These are phyloP conservation scores for Metopia argyrocephala DNA, from an alignment of 2,888 invertebrate species.

Conservation along the genomic window DNA sequence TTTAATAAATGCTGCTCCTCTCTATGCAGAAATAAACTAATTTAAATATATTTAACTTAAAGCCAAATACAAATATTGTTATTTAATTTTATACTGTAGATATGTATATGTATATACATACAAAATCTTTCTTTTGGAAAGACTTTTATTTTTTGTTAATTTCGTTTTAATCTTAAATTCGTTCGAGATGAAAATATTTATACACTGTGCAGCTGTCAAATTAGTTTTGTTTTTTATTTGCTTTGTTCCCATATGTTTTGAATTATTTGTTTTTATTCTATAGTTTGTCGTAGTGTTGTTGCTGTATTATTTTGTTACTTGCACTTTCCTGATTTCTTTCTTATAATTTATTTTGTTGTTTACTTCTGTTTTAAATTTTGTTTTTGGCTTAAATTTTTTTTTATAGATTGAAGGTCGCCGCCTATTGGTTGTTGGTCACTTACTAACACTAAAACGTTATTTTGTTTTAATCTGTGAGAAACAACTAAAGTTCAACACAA, in stretches of 20 bases:
- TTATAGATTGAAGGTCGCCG: constrained; percentile 43
- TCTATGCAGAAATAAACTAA: constrained; percentile 23
- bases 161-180: background rate
- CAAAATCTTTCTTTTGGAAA: constrained; percentile 6
- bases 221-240: constrained; percentile 16
- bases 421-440: background rate
- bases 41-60: too few relatives aligned
- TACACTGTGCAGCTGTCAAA: constrained; percentile 3
- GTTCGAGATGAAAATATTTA: background rate
- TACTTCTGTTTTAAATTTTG: constrained; percentile 18
- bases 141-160: background rate
- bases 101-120: too few relatives aligned
- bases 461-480: background rate
- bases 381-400: constrained; percentile 43
- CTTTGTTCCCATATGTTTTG: constrained; percentile 7
- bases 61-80: too few relatives aligned
- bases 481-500: background rate
- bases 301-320: background rate
- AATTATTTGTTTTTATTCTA: constrained; percentile 7
- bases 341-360: constrained; percentile 8
- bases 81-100: too few relatives aligned
- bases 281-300: background rate
- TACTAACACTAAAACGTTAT: background rate
- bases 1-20: constrained; percentile 7
- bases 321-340: constrained; percentile 27